Evolutionary conservation across 1,140 invertebrate genomes (phyloP), one percentile per base, ranked within the genome.

Genomic region (Bombus consobrinus): DNA sequence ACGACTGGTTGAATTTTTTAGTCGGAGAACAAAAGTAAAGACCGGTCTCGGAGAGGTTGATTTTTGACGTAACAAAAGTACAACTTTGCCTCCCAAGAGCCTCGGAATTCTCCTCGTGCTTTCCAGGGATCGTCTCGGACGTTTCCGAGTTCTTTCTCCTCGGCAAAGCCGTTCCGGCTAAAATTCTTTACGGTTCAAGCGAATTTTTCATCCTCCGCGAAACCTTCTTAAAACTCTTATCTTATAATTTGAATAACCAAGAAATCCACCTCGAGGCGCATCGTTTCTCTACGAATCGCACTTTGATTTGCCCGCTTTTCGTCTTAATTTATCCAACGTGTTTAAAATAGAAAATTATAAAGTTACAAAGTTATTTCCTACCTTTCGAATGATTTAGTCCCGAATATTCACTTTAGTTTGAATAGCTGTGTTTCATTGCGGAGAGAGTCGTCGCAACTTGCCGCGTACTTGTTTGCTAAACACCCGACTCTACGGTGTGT

Each of bases 241-340:
- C 28, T 25, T 68, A 47, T 68, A 76, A 69, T 83, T 69, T 69
- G 32, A 77, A 77, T 83, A 76, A 69, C 62, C 43, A 68, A 32
- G 25, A 53, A 64, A 68, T n/a, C 25, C 39, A n/a, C 41, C 41
- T 39, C 15, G n/a, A 66, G 64, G n/a, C 15, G 5, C 64, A 3
- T 66, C 32, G 13, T 15, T 15, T 64, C n/a, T 66, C n/a, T 3
- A 22, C 18, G 18, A 53, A 22, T 53, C 47, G 47, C 47, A 22
- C 47, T 53, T 53, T 53, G 47, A 53, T 53, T 53, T 8, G 5
- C 18, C 18, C 47, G 18, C 18, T 53, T 53, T 8, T 18, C 47
- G 22, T 53, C 18, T 53, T 8, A 53, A 53, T 53, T 53, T 22
- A 53, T 53, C 47, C 47, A 8, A 53, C 47, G 18, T 53, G 1